These are phyloP conservation scores for Drosophila sproati DNA, from an alignment of 1,140 invertebrate genomes.

Conservation along the genomic window DNA sequence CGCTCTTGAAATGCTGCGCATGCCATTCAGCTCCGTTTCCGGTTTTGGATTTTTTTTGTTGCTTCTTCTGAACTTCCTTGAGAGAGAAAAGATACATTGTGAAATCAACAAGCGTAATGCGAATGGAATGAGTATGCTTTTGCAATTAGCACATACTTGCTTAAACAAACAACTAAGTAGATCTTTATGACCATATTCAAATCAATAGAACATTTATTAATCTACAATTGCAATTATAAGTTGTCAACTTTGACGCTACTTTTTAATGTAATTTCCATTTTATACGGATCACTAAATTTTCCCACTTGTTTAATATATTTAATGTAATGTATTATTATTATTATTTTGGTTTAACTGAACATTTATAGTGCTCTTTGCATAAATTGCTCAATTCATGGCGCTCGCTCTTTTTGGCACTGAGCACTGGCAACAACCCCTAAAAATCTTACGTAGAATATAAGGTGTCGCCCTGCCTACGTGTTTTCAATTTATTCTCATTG, in stretches of 20 bases:
- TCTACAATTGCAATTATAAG: not conserved
- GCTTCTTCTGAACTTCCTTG: slow-evolving; percentile 5
- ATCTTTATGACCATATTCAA: not conserved
- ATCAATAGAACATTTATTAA: not conserved
- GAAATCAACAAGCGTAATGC: slow-evolving; percentile 25
- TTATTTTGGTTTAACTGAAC: too few species aligned
- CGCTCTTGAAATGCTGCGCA: slow-evolving; percentile 37
- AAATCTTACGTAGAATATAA: slow-evolving; percentile 7
- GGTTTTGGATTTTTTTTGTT: not conserved
- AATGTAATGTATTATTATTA: too few species aligned
- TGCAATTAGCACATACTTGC: not conserved
- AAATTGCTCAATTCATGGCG: slow-evolving; percentile 13
- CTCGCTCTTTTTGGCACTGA: slow-evolving; percentile 22
- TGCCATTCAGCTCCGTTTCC: slow-evolving; percentile 14
- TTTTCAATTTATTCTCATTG: slow-evolving; percentile 59
- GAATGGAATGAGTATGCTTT: not conserved
- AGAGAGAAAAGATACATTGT: slow-evolving; percentile 21
- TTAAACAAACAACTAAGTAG: not conserved
- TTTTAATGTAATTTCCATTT: too few species aligned
- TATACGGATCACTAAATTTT: too few species aligned
- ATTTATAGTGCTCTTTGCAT: not conserved
- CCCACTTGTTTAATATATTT: too few species aligned
- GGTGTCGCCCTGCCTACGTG: slow-evolving; percentile 46
- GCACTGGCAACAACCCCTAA: slow-evolving; percentile 30
- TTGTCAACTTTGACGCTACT: too few species aligned